These are phyloP conservation scores for Moxostoma hubbsi DNA, from an alignment of 2,797 vertebrate genomes.

Conservation along the genomic window DNA sequence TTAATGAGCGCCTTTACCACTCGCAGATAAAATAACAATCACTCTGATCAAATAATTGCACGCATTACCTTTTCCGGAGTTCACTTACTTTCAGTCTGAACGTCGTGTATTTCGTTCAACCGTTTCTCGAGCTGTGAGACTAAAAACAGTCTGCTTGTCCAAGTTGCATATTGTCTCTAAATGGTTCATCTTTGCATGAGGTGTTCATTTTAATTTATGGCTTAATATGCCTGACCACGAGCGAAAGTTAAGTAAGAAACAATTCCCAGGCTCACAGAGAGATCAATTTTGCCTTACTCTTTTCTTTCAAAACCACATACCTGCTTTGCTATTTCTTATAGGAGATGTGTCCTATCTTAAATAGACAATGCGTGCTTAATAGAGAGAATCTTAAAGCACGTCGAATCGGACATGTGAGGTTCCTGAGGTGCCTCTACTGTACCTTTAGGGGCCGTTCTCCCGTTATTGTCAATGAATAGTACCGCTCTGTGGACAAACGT, in stretches of 20 bases:
- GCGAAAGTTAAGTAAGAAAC: constrained; percentile 86
- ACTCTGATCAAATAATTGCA: background rate
- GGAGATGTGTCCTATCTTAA: background rate
- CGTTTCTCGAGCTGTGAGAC: constrained; percentile 63
- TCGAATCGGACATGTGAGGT: background rate
- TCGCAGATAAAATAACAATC: background rate
- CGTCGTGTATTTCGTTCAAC: constrained; percentile 19
- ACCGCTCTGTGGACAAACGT: constrained; percentile 85
- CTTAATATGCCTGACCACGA: constrained; percentile 91
- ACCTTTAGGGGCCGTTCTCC: constrained; percentile 22
- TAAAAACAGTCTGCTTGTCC: constrained; percentile 84
- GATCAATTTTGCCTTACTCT: background rate
- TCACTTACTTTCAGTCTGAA: constrained; percentile 44
- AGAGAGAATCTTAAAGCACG: constrained; percentile 28
- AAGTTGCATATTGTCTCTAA: constrained; percentile 88
- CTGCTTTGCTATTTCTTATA: background rate
- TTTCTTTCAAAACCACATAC: background rate
- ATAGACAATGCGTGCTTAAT: constrained; percentile 8
- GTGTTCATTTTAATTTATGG: constrained; percentile 95
- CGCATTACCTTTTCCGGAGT: constrained; percentile 6
- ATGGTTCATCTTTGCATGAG: constrained; percentile 85
- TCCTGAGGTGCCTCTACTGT: constrained; percentile 6
- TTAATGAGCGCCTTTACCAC: background rate
- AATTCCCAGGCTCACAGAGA: constrained; percentile 77
- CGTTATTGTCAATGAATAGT: constrained; percentile 77